A percentile compares a stretch with the other conserved stretches of the same genome.
Evolutionary conservation across 2,113 vertebrate genomes (phyloP).

Genomic region (Catharus minimus): DNA sequence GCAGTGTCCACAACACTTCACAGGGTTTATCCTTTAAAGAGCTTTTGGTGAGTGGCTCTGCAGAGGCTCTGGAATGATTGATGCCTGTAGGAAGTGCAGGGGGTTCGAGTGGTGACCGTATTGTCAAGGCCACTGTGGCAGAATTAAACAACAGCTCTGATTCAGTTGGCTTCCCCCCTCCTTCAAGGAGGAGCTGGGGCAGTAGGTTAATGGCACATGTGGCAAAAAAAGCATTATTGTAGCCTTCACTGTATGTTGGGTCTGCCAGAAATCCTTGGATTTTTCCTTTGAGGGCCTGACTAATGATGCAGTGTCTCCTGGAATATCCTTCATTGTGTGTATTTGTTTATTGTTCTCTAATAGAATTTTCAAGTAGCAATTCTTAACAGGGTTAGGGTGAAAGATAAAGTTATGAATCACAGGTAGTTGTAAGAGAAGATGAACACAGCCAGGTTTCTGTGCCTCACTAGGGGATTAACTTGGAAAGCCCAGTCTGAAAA

Average conservation of each 20-base stretch:
- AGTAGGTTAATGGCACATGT: neutral
- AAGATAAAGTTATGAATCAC: neutral
- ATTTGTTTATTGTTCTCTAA: neutral
- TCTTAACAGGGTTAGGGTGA: neutral
- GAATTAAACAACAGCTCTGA: neutral
- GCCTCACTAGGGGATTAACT: neutral
- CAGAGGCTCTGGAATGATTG: conserved; percentile 5
- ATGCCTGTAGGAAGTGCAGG: conserved; percentile 4
- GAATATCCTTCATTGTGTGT: neutral
- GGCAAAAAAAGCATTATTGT: neutral
- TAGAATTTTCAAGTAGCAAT: neutral
- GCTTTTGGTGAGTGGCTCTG: neutral
- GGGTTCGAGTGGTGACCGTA: neutral
- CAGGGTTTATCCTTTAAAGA: neutral
- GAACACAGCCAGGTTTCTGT: neutral
- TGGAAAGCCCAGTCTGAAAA: neutral
- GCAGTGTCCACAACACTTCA: neutral
- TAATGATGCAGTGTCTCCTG: neutral
- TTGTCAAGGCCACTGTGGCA: conserved; percentile 11
- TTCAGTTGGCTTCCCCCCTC: neutral
- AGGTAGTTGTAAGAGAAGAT: neutral
- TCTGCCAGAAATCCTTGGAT: neutral
- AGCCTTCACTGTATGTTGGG: neutral
- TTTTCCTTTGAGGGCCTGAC: neutral
- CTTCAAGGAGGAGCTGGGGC: neutral